Conservation (phyloP, 2,797 vertebrate genomes). For the Benthosema pterotum region DNA sequence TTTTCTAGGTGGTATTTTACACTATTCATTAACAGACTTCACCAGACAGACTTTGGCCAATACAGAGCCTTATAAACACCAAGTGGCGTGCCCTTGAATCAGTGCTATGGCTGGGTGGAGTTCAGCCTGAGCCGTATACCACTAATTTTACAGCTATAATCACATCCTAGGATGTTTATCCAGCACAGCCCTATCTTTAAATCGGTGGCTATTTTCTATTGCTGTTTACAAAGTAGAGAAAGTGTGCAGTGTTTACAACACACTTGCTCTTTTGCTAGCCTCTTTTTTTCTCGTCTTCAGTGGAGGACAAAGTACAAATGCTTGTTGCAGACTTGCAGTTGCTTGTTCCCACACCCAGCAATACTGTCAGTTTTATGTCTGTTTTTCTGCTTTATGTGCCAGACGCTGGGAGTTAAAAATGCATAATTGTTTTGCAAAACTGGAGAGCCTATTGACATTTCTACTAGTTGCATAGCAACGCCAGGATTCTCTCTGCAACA, state of each 20-base stretch:
- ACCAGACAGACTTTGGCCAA: not conserved
- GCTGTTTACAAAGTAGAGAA: slow-evolving; percentile 16
- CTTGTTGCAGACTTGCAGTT: no score
- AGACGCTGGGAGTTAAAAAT: slow-evolving; percentile 14
- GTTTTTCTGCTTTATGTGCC: no score
- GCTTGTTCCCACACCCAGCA: not conserved
- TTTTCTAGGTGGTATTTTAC: not conserved
- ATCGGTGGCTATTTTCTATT: not conserved
- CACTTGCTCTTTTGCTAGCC: no score
- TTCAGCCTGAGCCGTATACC: slow-evolving; percentile 18
- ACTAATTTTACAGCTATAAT: slow-evolving; percentile 56
- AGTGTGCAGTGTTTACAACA: not conserved
- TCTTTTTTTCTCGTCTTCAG: no score
- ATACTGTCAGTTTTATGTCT: not conserved
- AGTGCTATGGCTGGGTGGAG: slow-evolving; percentile 46
- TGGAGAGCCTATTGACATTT: not conserved
- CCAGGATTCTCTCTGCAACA: not conserved
- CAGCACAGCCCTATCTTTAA: slow-evolving; percentile 6
- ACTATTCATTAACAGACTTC: not conserved
- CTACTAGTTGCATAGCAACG: slow-evolving; percentile 47
- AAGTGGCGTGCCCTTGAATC: slow-evolving; percentile 3
- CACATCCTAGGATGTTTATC: slow-evolving; percentile 17
- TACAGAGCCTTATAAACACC: slow-evolving; percentile 21
- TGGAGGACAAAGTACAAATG: no score
- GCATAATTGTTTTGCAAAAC: slow-evolving; percentile 11